Base-by-base conservation (phyloP, 2,797 vertebrate species). In the Sebastes itinus region DNA sequence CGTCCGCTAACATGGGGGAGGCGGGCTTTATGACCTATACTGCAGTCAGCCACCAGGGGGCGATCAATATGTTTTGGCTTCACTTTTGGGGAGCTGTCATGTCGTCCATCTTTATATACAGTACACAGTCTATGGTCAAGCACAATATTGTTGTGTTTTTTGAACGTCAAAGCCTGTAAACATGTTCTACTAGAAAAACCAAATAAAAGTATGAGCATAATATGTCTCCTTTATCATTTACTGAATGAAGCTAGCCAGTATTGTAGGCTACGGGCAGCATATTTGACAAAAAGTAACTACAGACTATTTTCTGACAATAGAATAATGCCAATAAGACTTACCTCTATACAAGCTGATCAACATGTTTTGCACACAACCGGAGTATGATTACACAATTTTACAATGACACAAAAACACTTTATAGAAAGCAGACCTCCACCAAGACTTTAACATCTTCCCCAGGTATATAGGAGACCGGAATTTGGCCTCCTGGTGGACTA, bases 401-500 rank as follows among this genome's bases (percentile, higher is more conserved):
- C n/a, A 22, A 49, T 49, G 18, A 49, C 16, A 20, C 46, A 52
- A 52, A 52, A 52, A 52, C 1, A 52, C 8, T 2, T 1, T 10
- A 54, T 10, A 54, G 49, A 54, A 18, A n/a, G 9, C 9, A 22
- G 49, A 54, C 20, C 9, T 10, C 49, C 49, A 54, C 49, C 9
- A 54, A 54, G 8, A 54, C 46, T 49, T 49, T 8, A 49, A 49
- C 2, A 49, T 49, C 46, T 49, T 49, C 2, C 18, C 46, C 46
- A 49, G 46, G 16, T 49, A 20, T 49, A 49, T 49, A 20, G 18
- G 1, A 0, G 18, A 49, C 18, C 7, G 0, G 0, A 20, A 49
- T 49, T 0, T 49, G 46, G 1, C 46, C 2, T 1, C 0, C 18
- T 49, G 46, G 46, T 49, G 46, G 0, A 49, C 46, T 49, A 1